Evolutionary conservation across 2,113 vertebrate genomes (phyloP).

Genomic region (Zeus faber): DNA sequence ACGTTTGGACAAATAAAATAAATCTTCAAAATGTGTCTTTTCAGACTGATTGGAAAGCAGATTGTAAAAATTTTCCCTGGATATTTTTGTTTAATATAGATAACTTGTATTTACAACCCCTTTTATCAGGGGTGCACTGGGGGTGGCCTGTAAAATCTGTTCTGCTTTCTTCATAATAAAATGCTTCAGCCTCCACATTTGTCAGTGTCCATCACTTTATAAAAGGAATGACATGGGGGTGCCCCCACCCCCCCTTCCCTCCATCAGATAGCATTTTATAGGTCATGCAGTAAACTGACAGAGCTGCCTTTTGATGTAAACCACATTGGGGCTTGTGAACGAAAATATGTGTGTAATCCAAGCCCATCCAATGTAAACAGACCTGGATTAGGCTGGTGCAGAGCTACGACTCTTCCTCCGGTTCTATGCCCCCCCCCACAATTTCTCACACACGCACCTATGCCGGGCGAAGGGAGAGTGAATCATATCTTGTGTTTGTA

Average conservation of each 20-base stretch:
- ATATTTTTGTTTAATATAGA: constrained; percentile 14
- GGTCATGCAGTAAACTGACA: constrained; percentile 36
- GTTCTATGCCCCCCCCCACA: not conserved
- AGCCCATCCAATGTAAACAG: too few species aligned
- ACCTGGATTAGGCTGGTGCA: not conserved
- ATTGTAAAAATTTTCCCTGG: constrained; percentile 18
- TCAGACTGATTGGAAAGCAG: constrained; percentile 32
- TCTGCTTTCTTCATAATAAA: constrained; percentile 65
- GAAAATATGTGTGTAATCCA: too few species aligned
- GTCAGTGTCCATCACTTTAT: constrained; percentile 40
- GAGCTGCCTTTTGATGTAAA: constrained; percentile 37
- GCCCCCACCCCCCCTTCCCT: constrained; percentile 15
- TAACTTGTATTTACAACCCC: constrained; percentile 27
- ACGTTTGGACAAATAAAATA: not conserved
- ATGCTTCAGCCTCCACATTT: constrained; percentile 46
- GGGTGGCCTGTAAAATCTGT: constrained; percentile 31
- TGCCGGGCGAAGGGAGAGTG: constrained; percentile 4
- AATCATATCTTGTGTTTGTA: constrained; percentile 15
- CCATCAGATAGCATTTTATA: constrained; percentile 35
- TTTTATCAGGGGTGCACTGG: constrained; percentile 35
- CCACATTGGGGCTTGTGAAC: constrained; percentile 23
- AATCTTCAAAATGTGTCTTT: constrained; percentile 20
- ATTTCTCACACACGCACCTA: not conserved
- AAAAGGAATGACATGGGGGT: constrained; percentile 28
- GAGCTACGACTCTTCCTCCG: not conserved